Percentiles rank a stretch among this genome's conserved stretches.
Conservation (phyloP, 2,888 invertebrate genomes). For the Nephrocerus scutellatus region DNA sequence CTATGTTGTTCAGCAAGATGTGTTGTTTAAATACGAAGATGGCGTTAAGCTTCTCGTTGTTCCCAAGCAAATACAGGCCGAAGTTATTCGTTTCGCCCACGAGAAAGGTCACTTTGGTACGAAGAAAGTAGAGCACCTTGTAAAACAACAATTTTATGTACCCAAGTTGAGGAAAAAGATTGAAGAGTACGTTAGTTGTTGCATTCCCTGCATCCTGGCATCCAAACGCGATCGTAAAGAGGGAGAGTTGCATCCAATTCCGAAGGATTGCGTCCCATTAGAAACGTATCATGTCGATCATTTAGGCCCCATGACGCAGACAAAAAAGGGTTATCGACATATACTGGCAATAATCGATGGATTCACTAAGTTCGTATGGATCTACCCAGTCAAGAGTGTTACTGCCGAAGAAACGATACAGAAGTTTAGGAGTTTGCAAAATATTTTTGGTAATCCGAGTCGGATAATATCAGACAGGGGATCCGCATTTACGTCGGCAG, state of each 20-base stretch:
- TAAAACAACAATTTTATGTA: slow-evolving; percentile 30
- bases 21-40: slow-evolving; percentile 17
- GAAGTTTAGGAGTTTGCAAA: slow-evolving; percentile 12
- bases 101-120: slow-evolving; percentile 32
- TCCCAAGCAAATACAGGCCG: slow-evolving; percentile 9
- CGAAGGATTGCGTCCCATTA: slow-evolving; percentile 30
- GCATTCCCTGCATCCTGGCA: slow-evolving; percentile 13
- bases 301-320: slow-evolving; percentile 31
- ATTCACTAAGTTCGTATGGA: slow-evolving; percentile 36
- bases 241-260: slow-evolving; percentile 30
- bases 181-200: not conserved
- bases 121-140: slow-evolving; percentile 24
- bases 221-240: slow-evolving; percentile 32
- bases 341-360: slow-evolving; percentile 33
- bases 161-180: slow-evolving; percentile 5
- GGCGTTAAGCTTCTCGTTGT: slow-evolving; percentile 19
- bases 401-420: slow-evolving; percentile 28
- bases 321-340: slow-evolving; percentile 32
- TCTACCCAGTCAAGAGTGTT: slow-evolving; percentile 30
- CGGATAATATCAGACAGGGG: slow-evolving; percentile 38
- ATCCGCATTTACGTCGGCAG: slow-evolving; percentile 36
- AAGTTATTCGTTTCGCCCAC: no score
- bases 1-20: slow-evolving; percentile 18
- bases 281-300: slow-evolving; percentile 35
- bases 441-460: slow-evolving; percentile 19